phyloP scores from a whole-genome alignment of 1,140 invertebrate genomes.

The Polypedilum vanderplanki region DNA sequence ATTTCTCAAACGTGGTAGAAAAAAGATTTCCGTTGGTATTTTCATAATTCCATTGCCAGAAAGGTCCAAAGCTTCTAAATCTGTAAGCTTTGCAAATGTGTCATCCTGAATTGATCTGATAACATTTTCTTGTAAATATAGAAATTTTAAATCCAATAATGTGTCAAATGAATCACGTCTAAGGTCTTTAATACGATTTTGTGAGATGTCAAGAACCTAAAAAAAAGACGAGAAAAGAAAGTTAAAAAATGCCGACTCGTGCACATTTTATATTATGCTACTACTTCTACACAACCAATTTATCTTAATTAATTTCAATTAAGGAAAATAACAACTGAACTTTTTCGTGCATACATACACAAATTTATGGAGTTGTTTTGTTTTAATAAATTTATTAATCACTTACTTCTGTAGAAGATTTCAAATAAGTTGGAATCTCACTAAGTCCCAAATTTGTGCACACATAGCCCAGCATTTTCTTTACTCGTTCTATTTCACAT shows the following conservation, averaged over 20 bases:
- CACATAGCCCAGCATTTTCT: not conserved
- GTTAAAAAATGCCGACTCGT: not conserved
- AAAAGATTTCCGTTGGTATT: constrained; percentile 36
- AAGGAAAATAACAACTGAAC: not conserved
- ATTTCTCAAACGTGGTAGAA: not conserved
- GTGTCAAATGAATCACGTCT: not conserved
- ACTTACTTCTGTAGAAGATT: constrained; percentile 22
- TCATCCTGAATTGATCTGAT: constrained; percentile 34
- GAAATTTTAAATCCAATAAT: not conserved
- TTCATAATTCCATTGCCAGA: constrained; percentile 37
- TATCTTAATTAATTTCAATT: constrained; percentile 28
- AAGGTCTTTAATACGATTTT: not conserved
- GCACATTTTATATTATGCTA: not conserved
- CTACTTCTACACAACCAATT: not conserved
- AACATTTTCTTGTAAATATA: constrained; percentile 37
- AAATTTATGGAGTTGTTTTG: not conserved
- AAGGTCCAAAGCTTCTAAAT: constrained; percentile 37
- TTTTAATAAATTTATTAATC: not conserved
- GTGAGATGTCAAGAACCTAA: constrained; percentile 14
- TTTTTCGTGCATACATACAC: not conserved
- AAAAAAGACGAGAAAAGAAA: not conserved
- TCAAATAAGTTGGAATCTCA: not conserved
- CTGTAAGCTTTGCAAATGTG: constrained; percentile 34
- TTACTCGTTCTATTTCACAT: not conserved
- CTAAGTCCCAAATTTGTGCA: not conserved